Base-by-base conservation (phyloP, 1,140 invertebrate genomes). In the Bicyclus anynana region DNA sequence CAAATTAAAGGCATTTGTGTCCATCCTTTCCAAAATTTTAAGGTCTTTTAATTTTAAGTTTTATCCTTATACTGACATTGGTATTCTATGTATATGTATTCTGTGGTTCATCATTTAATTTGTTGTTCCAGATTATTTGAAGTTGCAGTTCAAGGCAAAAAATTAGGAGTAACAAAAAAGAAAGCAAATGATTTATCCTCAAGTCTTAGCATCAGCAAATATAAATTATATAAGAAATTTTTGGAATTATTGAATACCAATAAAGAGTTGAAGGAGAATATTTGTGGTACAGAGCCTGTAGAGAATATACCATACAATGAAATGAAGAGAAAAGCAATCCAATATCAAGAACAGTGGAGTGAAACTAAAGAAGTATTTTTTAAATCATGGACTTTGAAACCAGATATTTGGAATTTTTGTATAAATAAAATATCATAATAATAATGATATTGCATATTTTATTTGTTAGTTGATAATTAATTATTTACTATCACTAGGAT, bases 101-200 rank as follows among this genome's bases (percentile, higher is more conserved):
- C 3, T 23, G 23, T 23, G 23, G 2, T 23, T 23, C 23, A 23
- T 23, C 7, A 23, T 23, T 23, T 23, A 23, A 23, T 23, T 23
- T 2, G 2, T 23, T 23, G 23, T 89, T 89, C 66, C 57, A 95
- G 94, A 37, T 60, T 89, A 23, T 79, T 91, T 23, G 95, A 97
- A 89, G 91, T 97, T 12, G 90, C 92, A 40, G 94, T 97, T 0
- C 92, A 94, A 77, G 97, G 97, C 21, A 92, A 91, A 70, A 94
- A 93, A 61, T 93, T 95, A 83, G 97, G 97, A 2, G 85, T 93
- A 10, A 97, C 95, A 1, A 96, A 94, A 67, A 96, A 94, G 74
- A 92, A 90, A 51, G 56, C 87, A 12, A 68, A 90, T 48, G 91
- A 82, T 66, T 80, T 90, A 23, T 87, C 79, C 37, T 89, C 77